These are phyloP conservation scores for Dryobota labecula DNA, from an alignment of 2,888 invertebrate genomes.

Conservation along the genomic window DNA sequence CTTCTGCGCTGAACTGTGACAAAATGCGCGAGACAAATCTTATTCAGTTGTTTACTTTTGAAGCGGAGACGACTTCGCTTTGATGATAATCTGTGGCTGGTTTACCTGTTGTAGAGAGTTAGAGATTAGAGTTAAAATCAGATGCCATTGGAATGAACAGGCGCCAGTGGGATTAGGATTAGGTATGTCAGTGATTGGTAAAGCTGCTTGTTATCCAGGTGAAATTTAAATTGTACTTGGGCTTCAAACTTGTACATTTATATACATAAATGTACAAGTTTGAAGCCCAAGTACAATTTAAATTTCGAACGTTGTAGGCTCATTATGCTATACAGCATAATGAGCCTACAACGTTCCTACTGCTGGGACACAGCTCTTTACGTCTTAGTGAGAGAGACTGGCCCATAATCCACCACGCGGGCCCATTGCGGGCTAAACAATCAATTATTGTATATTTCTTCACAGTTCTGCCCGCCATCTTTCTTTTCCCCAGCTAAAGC, in stretches of 20 bases:
- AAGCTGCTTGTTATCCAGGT: background rate
- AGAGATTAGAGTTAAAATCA: background rate
- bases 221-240: background rate
- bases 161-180: background rate
- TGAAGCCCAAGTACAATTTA: too few relatives aligned
- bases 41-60: conserved; percentile 9
- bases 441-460: background rate
- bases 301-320: too few relatives aligned
- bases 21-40: conserved; percentile 10
- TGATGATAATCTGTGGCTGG: too few relatives aligned
- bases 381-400: background rate
- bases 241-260: background rate
- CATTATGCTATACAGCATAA: too few relatives aligned
- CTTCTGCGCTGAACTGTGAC: conserved; percentile 1
- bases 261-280: too few relatives aligned
- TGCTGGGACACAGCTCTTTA: background rate
- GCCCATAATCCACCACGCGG: background rate
- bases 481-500: background rate
- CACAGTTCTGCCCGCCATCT: background rate
- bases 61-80: background rate
- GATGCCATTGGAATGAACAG: background rate
- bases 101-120: background rate
- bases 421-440: background rate
- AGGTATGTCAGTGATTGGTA: background rate
- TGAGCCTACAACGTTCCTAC: background rate